These are phyloP conservation scores for Ursus arctos DNA, from an alignment of 2,113 vertebrate genomes.

Conservation along the genomic window DNA sequence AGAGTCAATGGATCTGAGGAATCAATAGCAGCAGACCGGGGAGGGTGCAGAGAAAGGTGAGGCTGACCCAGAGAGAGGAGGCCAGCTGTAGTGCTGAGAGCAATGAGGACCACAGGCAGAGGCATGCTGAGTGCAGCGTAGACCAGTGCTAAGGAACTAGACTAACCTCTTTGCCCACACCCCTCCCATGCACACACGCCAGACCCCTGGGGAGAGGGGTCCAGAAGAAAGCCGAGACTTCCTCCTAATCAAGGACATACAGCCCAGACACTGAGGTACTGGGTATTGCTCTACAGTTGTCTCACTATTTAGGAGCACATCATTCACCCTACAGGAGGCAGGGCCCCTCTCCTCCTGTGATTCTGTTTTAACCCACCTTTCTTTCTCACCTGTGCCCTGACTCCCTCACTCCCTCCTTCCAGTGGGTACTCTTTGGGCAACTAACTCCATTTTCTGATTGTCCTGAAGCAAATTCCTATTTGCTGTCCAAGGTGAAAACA, in stretches of 20 bases:
- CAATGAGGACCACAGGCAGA: not conserved
- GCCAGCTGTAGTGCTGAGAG: not conserved
- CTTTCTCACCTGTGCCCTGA: not conserved
- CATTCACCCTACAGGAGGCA: fast-evolving
- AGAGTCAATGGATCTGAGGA: not conserved
- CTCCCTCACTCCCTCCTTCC: not conserved
- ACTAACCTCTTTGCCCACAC: not conserved
- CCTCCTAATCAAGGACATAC: not conserved
- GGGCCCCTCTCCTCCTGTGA: not conserved
- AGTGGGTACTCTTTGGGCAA: not conserved
- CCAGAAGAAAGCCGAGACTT: not conserved
- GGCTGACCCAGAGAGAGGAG: not conserved
- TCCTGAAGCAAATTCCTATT: not conserved
- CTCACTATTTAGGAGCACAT: not conserved
- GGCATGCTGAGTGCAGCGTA: not conserved
- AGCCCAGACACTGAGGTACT: not conserved
- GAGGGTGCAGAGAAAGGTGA: not conserved
- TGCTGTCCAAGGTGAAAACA: not conserved
- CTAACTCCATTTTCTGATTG: not conserved
- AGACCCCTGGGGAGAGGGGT: fast-evolving
- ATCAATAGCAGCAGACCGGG: not conserved
- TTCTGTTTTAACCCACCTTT: not conserved
- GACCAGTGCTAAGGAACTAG: not conserved
- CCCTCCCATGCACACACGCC: not conserved
- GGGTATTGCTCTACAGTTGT: not conserved